Conservation (phyloP, 1,140 invertebrate genomes). For the Cardiocondyla obscurior region DNA sequence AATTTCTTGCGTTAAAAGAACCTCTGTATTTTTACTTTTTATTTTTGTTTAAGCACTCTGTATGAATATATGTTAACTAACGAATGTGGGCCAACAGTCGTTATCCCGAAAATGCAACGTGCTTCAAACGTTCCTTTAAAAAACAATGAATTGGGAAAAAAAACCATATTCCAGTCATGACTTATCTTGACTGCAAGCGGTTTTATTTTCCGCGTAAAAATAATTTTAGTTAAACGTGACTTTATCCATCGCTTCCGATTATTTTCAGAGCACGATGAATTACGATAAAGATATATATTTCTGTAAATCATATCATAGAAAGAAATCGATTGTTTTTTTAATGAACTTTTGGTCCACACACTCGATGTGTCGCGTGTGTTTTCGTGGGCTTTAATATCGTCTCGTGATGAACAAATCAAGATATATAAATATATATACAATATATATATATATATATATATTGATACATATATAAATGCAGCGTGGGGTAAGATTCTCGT, state of each 20-base stretch:
- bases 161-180: too few relatives aligned
- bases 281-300: conserved; percentile 67
- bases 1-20: neutral
- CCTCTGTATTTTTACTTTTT: neutral
- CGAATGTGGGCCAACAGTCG: conserved; percentile 43
- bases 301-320: conserved; percentile 60
- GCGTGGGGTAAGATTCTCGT: conserved; percentile 18
- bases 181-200: too few relatives aligned
- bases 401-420: conserved; percentile 35
- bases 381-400: conserved; percentile 68
- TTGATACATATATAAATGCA: conserved; percentile 57
- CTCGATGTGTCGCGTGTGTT: conserved; percentile 66
- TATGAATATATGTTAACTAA: conserved; percentile 74
- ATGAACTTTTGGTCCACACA: neutral
- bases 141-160: neutral
- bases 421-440: conserved; percentile 29
- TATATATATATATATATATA: conserved; percentile 15
- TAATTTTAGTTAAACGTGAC: neutral
- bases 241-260: too few relatives aligned
- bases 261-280: conserved; percentile 66
- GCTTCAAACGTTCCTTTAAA: neutral
- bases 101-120: neutral
- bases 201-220: too few relatives aligned
- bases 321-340: neutral
- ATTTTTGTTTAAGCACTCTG: conserved; percentile 25